phyloP scores from a whole-genome alignment of 2,113 vertebrate species.

The Pseudopipra pipra region DNA sequence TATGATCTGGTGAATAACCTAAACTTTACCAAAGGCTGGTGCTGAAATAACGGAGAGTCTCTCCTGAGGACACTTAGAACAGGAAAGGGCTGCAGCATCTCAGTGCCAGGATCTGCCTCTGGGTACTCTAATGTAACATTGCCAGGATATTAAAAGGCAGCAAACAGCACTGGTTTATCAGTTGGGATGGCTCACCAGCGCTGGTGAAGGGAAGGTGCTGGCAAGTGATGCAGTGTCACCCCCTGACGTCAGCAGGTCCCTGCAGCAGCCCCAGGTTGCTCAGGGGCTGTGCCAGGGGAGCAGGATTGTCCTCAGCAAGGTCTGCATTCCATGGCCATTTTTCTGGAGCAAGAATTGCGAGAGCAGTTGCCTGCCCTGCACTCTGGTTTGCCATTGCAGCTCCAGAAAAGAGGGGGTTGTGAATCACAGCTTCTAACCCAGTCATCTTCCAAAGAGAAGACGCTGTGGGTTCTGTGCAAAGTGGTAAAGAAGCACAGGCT shows the following conservation, averaged over 20 bases:
- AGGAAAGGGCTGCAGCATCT: not conserved
- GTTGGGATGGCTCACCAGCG: not conserved
- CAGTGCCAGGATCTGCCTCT: not conserved
- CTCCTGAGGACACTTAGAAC: not conserved
- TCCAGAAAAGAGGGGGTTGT: not conserved
- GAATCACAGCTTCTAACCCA: not conserved
- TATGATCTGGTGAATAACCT: not conserved
- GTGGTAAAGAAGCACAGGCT: not conserved
- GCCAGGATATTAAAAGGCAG: not conserved
- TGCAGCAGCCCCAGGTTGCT: not conserved
- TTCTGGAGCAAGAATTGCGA: not conserved
- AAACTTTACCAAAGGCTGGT: not conserved
- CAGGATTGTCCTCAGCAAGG: fast-evolving
- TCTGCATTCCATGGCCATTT: not conserved
- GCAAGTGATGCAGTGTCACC: not conserved
- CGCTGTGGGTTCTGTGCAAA: not conserved
- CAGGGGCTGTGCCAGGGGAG: not conserved
- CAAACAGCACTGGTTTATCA: not conserved
- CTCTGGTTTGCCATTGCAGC: not conserved
- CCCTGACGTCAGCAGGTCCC: not conserved
- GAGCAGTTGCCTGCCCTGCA: not conserved
- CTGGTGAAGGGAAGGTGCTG: not conserved
- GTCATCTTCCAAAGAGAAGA: not conserved
- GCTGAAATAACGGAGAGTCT: not conserved
- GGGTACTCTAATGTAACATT: not conserved